Conservation (phyloP, 2,797 vertebrate genomes). For the Iguana delicatissima region DNA sequence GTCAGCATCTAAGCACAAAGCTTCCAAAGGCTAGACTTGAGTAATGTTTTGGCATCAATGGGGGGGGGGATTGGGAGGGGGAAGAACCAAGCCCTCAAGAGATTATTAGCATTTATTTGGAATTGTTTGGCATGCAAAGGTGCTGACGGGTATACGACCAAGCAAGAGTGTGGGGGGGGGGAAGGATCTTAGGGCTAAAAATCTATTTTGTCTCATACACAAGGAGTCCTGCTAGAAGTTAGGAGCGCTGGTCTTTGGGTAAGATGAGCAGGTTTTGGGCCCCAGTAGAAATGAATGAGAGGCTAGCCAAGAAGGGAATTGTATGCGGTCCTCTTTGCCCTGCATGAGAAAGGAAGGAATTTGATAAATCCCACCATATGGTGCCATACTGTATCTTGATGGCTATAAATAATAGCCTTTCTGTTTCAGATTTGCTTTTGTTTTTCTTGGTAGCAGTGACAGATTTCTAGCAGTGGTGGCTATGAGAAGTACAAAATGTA, state of each 20-base stretch:
- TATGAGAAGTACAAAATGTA: conserved; percentile 65
- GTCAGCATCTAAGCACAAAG: conserved; percentile 63
- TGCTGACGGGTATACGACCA: conserved; percentile 19
- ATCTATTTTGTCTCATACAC: neutral
- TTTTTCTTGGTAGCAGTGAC: conserved; percentile 68
- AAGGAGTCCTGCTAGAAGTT: conserved; percentile 45
- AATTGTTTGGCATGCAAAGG: conserved; percentile 66
- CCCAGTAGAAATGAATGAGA: conserved; percentile 34
- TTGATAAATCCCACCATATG: conserved; percentile 77
- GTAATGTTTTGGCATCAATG: conserved; percentile 50
- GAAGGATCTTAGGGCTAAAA: conserved; percentile 44
- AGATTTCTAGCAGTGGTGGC: conserved; percentile 64
- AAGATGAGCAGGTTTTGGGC: conserved; percentile 55
- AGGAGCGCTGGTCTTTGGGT: conserved; percentile 50
- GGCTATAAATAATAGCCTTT: conserved; percentile 77
- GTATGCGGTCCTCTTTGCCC: conserved; percentile 52
- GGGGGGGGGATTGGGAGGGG: neutral
- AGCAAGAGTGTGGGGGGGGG: conserved; percentile 26
- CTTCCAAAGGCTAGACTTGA: conserved; percentile 40
- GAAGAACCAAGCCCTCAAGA: conserved; percentile 43
- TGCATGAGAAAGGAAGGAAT: conserved; percentile 65
- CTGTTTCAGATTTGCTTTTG: conserved; percentile 71
- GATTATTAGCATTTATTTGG: conserved; percentile 59
- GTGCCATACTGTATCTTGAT: conserved; percentile 72
- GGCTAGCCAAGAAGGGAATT: conserved; percentile 50